Conservation (phyloP, 1,140 invertebrate species). For the Fopius arisanus region DNA sequence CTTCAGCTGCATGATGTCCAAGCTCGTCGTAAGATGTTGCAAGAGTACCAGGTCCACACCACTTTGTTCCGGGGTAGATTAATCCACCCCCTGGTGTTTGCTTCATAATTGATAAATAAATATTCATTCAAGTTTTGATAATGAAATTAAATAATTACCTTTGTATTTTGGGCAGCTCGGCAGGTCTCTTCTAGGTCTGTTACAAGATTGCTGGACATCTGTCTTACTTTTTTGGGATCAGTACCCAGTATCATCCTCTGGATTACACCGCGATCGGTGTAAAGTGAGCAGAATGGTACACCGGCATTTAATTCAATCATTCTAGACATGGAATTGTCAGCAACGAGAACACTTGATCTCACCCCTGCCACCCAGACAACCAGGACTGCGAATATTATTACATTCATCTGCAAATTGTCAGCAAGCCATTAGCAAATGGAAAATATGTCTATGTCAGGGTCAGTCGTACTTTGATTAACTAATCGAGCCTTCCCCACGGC, state of each 20-base stretch:
- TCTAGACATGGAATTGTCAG: slow-evolving; percentile 70
- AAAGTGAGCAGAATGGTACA: slow-evolving; percentile 69
- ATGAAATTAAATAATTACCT: too few species aligned
- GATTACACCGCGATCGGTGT: slow-evolving; percentile 70
- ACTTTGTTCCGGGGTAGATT: slow-evolving; percentile 74
- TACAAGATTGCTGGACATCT: slow-evolving; percentile 70
- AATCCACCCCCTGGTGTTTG: slow-evolving; percentile 48
- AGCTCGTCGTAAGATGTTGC: slow-evolving; percentile 72
- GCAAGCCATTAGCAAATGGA: not conserved
- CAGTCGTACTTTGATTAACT: not conserved
- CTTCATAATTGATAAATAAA: slow-evolving; percentile 34
- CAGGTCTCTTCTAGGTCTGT: slow-evolving; percentile 69
- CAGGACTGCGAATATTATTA: slow-evolving; percentile 29
- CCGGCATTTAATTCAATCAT: slow-evolving; percentile 72
- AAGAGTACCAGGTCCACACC: slow-evolving; percentile 76
- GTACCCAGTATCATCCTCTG: slow-evolving; percentile 69
- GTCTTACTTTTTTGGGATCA: slow-evolving; percentile 68
- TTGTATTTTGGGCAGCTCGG: slow-evolving; percentile 52
- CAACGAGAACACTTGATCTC: slow-evolving; percentile 65
- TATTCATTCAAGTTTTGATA: not conserved
- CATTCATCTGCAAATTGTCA: slow-evolving; percentile 45
- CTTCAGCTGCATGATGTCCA: slow-evolving; percentile 71
- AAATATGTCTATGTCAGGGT: slow-evolving; percentile 4
- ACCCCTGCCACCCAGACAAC: slow-evolving; percentile 28
- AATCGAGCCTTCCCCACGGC: not conserved